phyloP scores from a whole-genome alignment of 2,797 vertebrate species.

The Enteromius argenteus region DNA sequence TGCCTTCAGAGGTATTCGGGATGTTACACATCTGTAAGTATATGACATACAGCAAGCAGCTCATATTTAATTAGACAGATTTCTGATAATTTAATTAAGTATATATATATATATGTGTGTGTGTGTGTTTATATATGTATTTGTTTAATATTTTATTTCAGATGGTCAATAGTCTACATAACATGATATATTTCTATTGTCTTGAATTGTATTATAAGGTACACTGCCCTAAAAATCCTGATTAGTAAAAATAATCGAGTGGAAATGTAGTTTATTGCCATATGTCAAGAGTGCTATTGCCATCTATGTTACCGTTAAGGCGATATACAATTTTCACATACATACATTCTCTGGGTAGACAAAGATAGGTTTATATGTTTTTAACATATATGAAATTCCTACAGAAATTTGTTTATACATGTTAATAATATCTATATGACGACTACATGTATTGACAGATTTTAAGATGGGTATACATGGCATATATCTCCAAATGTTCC shows the following conservation, averaged over 20 bases:
- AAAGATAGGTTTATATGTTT: neutral
- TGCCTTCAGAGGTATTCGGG: constrained; percentile 91
- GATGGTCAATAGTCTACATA: neutral
- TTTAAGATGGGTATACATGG: neutral
- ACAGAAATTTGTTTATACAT: neutral
- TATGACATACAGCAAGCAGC: constrained; percentile 18
- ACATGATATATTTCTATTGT: neutral
- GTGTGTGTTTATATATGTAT: neutral
- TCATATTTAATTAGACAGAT: constrained; percentile 17
- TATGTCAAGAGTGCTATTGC: too few species aligned
- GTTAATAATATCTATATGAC: neutral
- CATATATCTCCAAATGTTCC: neutral
- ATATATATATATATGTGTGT: too few species aligned
- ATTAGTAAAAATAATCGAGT: too few species aligned
- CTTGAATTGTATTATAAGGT: neutral
- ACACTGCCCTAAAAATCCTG: neutral
- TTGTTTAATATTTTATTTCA: constrained; percentile 7
- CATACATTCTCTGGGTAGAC: neutral
- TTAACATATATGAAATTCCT: neutral
- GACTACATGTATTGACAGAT: neutral
- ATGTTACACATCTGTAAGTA: constrained; percentile 97
- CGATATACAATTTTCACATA: neutral
- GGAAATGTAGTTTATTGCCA: neutral
- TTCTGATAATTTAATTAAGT: neutral
- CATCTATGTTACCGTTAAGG: neutral